phyloP scores from a whole-genome alignment of 2,888 invertebrate species.

The Pammene fasciana region DNA sequence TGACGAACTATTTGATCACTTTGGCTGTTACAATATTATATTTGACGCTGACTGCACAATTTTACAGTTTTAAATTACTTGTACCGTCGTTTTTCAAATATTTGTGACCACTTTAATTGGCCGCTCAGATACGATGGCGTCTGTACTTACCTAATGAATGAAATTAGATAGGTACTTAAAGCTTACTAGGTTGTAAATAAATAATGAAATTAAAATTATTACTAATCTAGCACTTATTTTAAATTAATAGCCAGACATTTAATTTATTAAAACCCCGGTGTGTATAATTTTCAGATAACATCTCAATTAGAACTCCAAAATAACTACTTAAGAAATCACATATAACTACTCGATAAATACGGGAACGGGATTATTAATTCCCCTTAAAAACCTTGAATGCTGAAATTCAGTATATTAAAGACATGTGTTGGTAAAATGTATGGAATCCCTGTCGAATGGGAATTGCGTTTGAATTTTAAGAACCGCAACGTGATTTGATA shows the following conservation, averaged over 20 bases:
- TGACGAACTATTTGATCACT: too few relatives aligned
- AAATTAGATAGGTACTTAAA: too few relatives aligned
- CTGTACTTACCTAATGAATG: too few relatives aligned
- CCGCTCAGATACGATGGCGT: too few relatives aligned
- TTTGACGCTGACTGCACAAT: too few relatives aligned
- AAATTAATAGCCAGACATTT: too few relatives aligned
- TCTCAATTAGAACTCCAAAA: not conserved
- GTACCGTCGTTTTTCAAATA: too few relatives aligned
- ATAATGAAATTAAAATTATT: too few relatives aligned
- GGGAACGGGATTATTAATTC: constrained; percentile 13
- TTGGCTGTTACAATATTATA: too few relatives aligned
- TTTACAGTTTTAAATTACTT: too few relatives aligned
- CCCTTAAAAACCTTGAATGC: constrained; percentile 12
- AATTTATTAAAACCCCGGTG: not conserved
- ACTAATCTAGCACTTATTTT: not conserved
- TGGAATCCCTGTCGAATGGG: not conserved
- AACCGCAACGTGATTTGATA: not conserved
- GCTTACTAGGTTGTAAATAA: too few relatives aligned
- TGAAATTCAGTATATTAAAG: not conserved
- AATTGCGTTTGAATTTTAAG: not conserved
- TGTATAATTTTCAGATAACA: not conserved
- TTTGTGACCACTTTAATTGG: too few relatives aligned
- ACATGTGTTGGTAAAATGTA: constrained; percentile 12
- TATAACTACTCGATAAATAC: not conserved
- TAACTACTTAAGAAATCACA: not conserved